phyloP scores from a whole-genome alignment of 1,140 invertebrate genomes.

The Temnothorax longispinosus region DNA sequence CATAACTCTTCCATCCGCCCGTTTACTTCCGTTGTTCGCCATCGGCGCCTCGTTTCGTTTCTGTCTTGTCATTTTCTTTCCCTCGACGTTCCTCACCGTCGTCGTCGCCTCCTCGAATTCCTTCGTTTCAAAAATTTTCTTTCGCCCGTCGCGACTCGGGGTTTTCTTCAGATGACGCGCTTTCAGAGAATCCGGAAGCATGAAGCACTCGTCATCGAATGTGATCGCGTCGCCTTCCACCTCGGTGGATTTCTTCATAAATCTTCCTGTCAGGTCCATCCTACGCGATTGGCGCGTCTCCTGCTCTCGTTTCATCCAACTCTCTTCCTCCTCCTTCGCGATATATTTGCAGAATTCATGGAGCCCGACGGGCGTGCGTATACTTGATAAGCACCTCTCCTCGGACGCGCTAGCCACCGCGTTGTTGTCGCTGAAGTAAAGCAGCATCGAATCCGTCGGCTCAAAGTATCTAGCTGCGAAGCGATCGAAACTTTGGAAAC shows the following conservation, averaged over 20 bases:
- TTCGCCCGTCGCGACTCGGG: neutral
- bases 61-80: neutral
- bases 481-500: constrained; percentile 83
- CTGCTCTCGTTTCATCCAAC: constrained; percentile 85
- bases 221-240: constrained; percentile 41
- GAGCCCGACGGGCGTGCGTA: constrained; percentile 86
- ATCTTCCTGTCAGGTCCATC: constrained; percentile 60
- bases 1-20: constrained; percentile 27
- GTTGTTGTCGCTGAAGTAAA: constrained; percentile 84
- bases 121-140: neutral
- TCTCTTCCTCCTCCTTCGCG: constrained; percentile 82
- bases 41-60: constrained; percentile 9
- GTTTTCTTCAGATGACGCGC: constrained; percentile 26
- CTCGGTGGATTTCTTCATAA: constrained; percentile 59
- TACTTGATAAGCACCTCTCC: constrained; percentile 81
- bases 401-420: constrained; percentile 77
- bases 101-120: neutral
- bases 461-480: constrained; percentile 79
- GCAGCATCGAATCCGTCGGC: constrained; percentile 83
- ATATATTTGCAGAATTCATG: constrained; percentile 87
- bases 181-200: constrained; percentile 68
- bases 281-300: constrained; percentile 58
- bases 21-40: constrained; percentile 19
- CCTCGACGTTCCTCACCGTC: no score
- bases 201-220: constrained; percentile 71